phyloP scores from a whole-genome alignment of 2,888 invertebrate genomes.

The Lasioglossum villosulum region DNA sequence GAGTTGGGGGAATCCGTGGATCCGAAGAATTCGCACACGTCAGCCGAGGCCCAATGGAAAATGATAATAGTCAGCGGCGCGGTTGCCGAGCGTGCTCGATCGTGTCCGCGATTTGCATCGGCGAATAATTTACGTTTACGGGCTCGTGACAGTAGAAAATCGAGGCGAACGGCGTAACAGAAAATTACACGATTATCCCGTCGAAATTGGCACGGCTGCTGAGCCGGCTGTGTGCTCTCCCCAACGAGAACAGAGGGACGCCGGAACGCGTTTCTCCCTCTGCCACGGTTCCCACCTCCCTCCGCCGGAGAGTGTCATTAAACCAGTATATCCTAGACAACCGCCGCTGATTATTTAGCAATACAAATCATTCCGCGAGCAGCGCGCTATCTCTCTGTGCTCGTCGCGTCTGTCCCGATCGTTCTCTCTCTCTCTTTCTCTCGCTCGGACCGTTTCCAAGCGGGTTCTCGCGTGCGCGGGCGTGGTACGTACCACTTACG shows the following conservation, averaged over 20 bases:
- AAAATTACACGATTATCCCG: conserved; percentile 60
- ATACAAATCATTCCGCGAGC: conserved; percentile 80
- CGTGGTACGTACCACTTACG: conserved; percentile 77
- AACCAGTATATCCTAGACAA: conserved; percentile 81
- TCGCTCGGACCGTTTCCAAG: conserved; percentile 48
- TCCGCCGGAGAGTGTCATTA: conserved; percentile 74
- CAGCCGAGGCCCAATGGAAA: not conserved
- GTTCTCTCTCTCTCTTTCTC: conserved; percentile 26
- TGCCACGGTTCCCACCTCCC: conserved; percentile 40
- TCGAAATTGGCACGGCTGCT: conserved; percentile 62
- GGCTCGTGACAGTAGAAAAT: conserved; percentile 59
- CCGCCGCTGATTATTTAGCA: conserved; percentile 82
- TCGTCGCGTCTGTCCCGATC: conserved; percentile 19
- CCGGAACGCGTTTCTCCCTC: conserved; percentile 72
- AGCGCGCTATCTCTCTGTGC: conserved; percentile 49
- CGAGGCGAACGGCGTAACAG: conserved; percentile 45
- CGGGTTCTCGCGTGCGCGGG: conserved; percentile 80
- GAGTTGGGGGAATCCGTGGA: conserved; percentile 1
- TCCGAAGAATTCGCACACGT: not conserved
- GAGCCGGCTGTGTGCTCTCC: conserved; percentile 5
- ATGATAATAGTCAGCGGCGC: conserved; percentile 16
- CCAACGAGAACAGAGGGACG: conserved; percentile 35
- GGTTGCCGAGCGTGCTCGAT: conserved; percentile 18
- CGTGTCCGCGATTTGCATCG: conserved; percentile 40
- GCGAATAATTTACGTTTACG: conserved; percentile 47